Evolutionary conservation across 2,797 vertebrate genomes (phyloP).

Genomic region (Otolemur crassicaudatus): DNA sequence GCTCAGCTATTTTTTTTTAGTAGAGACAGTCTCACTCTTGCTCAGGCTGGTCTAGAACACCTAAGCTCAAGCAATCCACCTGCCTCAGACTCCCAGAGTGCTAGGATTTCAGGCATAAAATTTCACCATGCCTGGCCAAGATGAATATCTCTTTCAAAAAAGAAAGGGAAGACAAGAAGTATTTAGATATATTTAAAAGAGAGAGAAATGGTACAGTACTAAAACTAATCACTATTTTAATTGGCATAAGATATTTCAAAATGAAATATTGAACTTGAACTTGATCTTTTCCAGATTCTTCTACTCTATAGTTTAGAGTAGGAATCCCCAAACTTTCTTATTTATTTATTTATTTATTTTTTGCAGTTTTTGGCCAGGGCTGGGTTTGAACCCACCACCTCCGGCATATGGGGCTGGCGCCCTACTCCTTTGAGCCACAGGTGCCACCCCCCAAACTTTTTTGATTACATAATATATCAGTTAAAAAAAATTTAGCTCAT

Average conservation of each 20-base stretch:
- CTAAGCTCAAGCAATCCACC: too few species aligned
- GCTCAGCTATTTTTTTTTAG: too few species aligned
- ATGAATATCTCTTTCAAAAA: background rate
- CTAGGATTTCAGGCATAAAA: too few species aligned
- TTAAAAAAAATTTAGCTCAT: background rate
- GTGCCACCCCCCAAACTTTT: background rate
- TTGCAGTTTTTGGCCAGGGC: too few species aligned
- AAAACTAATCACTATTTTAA: background rate
- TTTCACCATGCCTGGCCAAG: background rate
- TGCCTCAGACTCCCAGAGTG: too few species aligned
- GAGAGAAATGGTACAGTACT: background rate
- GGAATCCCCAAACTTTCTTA: background rate
- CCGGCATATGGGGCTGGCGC: too few species aligned
- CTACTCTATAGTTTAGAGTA: background rate
- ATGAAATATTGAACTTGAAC: background rate
- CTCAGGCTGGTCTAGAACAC: too few species aligned
- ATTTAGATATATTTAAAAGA: background rate
- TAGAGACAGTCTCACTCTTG: too few species aligned
- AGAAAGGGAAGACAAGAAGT: background rate
- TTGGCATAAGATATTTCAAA: background rate
- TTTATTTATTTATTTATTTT: too few species aligned
- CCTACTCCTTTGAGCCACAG: too few species aligned
- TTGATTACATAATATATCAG: background rate
- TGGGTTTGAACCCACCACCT: too few species aligned
- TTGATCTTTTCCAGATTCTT: too few species aligned